Conservation (phyloP, 2,888 invertebrate genomes). For the Eupithecia inturbata region DNA sequence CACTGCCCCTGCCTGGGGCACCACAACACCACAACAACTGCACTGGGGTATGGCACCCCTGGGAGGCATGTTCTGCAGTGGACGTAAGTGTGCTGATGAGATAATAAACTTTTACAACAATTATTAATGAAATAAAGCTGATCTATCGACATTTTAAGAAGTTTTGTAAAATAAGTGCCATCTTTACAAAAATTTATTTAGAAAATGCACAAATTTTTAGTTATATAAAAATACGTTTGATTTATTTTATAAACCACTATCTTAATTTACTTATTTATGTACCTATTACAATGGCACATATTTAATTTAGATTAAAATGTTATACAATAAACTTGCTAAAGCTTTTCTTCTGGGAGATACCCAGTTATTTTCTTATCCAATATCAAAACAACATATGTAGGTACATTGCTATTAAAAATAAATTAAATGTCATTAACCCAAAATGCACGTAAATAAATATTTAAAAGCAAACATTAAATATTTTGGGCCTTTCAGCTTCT, state of each 20-base stretch:
- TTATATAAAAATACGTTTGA: constrained; percentile 17
- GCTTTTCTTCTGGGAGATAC: background rate
- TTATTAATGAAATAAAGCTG: background rate
- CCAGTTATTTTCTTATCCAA: constrained; percentile 8
- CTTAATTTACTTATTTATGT: constrained; percentile 9
- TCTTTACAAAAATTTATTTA: background rate
- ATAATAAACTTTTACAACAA: too few species aligned
- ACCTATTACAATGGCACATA: constrained; percentile 32
- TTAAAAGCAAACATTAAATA: background rate
- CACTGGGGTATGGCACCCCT: too few species aligned
- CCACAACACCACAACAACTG: too few species aligned
- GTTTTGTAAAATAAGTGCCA: background rate
- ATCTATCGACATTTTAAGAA: background rate
- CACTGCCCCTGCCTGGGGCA: too few species aligned
- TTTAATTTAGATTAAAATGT: constrained; percentile 3
- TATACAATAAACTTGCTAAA: background rate
- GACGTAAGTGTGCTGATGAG: background rate
- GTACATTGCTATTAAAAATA: constrained; percentile 3
- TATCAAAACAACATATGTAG: background rate
- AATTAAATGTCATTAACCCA: constrained; percentile 17
- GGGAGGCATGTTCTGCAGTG: too few species aligned
- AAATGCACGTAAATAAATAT: background rate
- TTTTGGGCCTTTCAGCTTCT: background rate
- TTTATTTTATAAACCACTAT: constrained; percentile 32
- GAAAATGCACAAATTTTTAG: constrained; percentile 1